A percentile compares a stretch with the other conserved stretches of the same genome.
Evolutionary conservation across 1,140 invertebrate genomes (phyloP).

Genomic region (Drosophila repleta): DNA sequence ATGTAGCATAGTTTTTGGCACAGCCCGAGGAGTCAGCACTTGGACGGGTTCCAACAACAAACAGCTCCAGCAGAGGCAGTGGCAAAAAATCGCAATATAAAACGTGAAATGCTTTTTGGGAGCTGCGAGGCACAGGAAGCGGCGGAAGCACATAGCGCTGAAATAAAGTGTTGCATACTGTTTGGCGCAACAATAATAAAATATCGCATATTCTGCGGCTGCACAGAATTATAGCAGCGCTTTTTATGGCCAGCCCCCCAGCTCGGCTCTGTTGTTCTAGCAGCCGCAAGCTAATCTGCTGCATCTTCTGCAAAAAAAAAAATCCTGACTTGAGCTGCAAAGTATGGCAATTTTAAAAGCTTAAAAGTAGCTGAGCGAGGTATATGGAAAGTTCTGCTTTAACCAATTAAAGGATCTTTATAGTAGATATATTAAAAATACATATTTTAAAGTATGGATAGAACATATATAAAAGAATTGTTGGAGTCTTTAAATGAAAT

Average conservation of each 20-base stretch:
- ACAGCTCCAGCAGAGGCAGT: constrained; percentile 7
- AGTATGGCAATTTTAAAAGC: background rate
- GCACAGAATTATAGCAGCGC: constrained; percentile 31
- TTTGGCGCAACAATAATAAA: constrained; percentile 78
- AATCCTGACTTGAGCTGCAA: background rate
- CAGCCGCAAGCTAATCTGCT: constrained; percentile 6
- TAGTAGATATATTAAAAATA: too few species aligned
- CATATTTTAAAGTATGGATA: too few species aligned
- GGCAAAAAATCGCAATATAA: constrained; percentile 36
- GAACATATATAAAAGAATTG: too few species aligned
- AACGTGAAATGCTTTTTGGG: constrained; percentile 33
- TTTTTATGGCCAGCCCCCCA: constrained; percentile 22
- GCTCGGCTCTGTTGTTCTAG: background rate
- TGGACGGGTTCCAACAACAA: constrained; percentile 65
- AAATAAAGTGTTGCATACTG: constrained; percentile 82
- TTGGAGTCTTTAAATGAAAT: too few species aligned
- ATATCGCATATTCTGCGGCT: constrained; percentile 74
- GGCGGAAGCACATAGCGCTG: constrained; percentile 68
- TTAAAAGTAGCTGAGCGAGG: background rate
- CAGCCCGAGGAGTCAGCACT: constrained; percentile 52
- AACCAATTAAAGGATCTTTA: too few species aligned
- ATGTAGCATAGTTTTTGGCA: constrained; percentile 67
- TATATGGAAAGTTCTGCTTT: too few species aligned
- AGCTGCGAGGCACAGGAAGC: constrained; percentile 35
- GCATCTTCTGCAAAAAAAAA: background rate